Base-by-base conservation (phyloP, 2,888 invertebrate genomes). In the Pseudanteris insignis region DNA sequence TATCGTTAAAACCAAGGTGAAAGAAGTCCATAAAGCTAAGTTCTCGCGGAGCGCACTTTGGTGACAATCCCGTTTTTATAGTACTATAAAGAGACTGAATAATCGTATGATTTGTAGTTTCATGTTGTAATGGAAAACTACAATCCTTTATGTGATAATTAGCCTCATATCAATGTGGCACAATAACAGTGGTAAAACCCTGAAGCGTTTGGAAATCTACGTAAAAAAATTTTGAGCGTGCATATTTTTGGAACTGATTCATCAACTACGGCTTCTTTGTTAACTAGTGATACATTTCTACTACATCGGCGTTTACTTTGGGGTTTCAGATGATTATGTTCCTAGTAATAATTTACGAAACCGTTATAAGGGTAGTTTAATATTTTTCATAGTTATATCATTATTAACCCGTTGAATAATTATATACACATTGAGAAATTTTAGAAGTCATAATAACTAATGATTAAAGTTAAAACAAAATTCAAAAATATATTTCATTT, bases 41-140 rank as follows among this genome's bases (percentile, higher is more conserved):
- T 14, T 40, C 9, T 0, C 8, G 1, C 1, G 61, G 55, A 5
- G 48, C 55, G 10, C 61, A 61, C 0, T n/a, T 1, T 2, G 50
- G 50, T 34, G 41, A 18, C 4, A 50, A 6, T 1, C 5, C 1
- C 1, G 13, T 6, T 9, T 38, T 32, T 1, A 34, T 21, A 1
- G 24, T 11, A 11, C 40, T 32, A 8, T 43, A 43, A 2, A 54
- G n/a, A 2, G 60, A 21, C 8, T 48, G 53, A n/a, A 60, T 18
- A 6, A 61, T 38, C 4, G 61, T 55, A 9, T 55, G 54, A 28
- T 61, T 55, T 2, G 50, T 44, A 2, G 14, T n/a, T 3, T 44
- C 12, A 0, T 25, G 29, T 2, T 34, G 38, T 6, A 50, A 11
- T 8, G 61, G 61, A 11, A 61, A 61, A 7, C 1, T 46, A n/a